Evolutionary conservation across 2,888 invertebrate genomes (phyloP).

Genomic region (Meganola albula): DNA sequence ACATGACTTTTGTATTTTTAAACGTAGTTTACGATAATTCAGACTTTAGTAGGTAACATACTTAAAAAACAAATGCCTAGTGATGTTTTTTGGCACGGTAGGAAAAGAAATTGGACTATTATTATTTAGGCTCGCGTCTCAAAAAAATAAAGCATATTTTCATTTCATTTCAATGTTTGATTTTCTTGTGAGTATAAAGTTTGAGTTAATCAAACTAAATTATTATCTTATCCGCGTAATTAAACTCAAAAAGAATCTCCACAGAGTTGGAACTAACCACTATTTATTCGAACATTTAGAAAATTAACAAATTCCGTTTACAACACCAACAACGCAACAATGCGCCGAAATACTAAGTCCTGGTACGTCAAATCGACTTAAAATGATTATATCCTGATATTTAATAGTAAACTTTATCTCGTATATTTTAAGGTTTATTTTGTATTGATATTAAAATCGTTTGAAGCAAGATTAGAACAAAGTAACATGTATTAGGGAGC

Average conservation of each 20-base stretch:
- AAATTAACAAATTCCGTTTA: conserved; percentile 59
- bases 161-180: too few species aligned
- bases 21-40: too few species aligned
- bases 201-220: conserved; percentile 1
- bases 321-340: conserved; percentile 55
- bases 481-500: conserved; percentile 69
- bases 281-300: conserved; percentile 42
- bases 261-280: conserved; percentile 35
- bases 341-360: conserved; percentile 53
- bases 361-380: conserved; percentile 56
- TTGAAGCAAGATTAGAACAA: conserved; percentile 64
- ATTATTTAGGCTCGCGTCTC: too few species aligned
- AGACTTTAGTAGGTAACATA: too few species aligned
- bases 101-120: too few species aligned
- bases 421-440: conserved; percentile 26
- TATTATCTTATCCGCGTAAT: conserved; percentile 17
- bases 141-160: too few species aligned
- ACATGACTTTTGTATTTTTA: too few species aligned
- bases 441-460: conserved; percentile 23
- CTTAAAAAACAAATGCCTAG: too few species aligned
- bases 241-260: conserved; percentile 23
- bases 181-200: too few species aligned
- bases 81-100: too few species aligned
- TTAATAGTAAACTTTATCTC: conserved; percentile 26
- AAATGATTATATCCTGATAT: conserved; percentile 30